These are phyloP conservation scores for Liposcelis brunnea DNA, from an alignment of 2,888 invertebrate species.

Conservation along the genomic window DNA sequence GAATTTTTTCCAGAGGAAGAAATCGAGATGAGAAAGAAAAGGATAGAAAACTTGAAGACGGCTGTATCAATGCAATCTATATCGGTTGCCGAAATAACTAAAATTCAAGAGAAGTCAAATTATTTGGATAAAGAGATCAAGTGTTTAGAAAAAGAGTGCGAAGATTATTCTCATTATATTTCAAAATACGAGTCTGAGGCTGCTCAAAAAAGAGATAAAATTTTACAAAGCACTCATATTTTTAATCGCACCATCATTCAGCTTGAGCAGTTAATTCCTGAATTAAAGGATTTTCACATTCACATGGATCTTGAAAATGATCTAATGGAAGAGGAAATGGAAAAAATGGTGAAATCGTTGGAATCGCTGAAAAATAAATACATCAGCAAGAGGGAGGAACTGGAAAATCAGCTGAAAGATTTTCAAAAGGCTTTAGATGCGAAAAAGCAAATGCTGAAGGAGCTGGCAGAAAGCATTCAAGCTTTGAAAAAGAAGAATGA, in stretches of 20 bases:
- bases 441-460: background rate
- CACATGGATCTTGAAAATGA: background rate
- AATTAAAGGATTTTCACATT: background rate
- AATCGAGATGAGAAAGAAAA: background rate
- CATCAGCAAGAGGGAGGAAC: background rate
- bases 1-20: background rate
- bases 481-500: background rate
- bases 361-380: background rate
- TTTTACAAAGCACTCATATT: background rate
- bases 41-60: background rate
- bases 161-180: background rate
- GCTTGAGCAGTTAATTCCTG: constrained; percentile 3
- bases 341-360: background rate
- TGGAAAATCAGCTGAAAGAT: background rate
- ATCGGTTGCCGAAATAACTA: background rate
- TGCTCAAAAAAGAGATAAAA: constrained; percentile 1
- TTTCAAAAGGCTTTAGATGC: background rate
- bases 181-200: background rate
- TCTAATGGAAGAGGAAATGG: constrained; percentile 1
- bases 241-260: constrained; percentile 1
- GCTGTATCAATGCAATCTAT: background rate
- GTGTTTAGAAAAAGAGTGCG: constrained; percentile 3
- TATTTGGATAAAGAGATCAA: constrained; percentile 1
- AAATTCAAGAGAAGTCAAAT: constrained; percentile 1
- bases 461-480: background rate